These are phyloP conservation scores for Galbula dea DNA, from an alignment of 2,113 vertebrate genomes.

Conservation along the genomic window DNA sequence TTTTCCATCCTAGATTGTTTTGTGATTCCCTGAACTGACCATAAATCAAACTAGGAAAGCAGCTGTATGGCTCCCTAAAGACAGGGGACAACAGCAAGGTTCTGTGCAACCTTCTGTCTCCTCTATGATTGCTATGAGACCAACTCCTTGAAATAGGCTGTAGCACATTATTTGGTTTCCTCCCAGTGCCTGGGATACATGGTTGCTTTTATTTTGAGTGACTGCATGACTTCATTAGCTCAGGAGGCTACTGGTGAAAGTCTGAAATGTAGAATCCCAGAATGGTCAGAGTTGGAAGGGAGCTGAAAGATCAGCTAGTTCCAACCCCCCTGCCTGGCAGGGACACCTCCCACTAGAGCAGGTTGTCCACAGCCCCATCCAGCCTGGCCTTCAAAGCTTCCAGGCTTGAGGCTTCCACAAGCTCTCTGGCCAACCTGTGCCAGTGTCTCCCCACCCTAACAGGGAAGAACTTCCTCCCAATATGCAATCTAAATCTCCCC, in stretches of 20 bases:
- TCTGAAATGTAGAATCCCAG: conserved; percentile 19
- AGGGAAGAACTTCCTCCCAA: too few relatives aligned
- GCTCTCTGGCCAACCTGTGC: too few relatives aligned
- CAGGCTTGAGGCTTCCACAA: too few relatives aligned
- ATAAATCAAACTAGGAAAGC: neutral
- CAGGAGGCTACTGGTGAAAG: neutral
- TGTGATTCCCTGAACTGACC: neutral
- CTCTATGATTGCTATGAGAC: neutral
- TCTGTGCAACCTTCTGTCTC: neutral
- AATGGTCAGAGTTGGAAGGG: too few relatives aligned
- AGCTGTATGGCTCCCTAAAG: neutral
- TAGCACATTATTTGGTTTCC: neutral
- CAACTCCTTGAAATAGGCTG: neutral
- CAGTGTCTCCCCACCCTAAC: too few relatives aligned
- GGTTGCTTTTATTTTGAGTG: neutral
- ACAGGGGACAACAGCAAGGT: neutral
- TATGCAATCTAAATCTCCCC: too few relatives aligned
- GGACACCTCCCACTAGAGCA: too few relatives aligned
- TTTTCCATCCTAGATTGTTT: neutral
- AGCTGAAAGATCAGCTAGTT: too few relatives aligned
- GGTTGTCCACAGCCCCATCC: too few relatives aligned
- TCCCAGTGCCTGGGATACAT: neutral
- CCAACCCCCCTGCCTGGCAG: too few relatives aligned
- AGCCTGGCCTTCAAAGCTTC: too few relatives aligned
- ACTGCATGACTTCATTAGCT: neutral